A percentile compares a stretch with the other conserved stretches of the same genome.
phyloP scores from a whole-genome alignment of 2,113 vertebrate species.

The Heterochromis multidens region DNA sequence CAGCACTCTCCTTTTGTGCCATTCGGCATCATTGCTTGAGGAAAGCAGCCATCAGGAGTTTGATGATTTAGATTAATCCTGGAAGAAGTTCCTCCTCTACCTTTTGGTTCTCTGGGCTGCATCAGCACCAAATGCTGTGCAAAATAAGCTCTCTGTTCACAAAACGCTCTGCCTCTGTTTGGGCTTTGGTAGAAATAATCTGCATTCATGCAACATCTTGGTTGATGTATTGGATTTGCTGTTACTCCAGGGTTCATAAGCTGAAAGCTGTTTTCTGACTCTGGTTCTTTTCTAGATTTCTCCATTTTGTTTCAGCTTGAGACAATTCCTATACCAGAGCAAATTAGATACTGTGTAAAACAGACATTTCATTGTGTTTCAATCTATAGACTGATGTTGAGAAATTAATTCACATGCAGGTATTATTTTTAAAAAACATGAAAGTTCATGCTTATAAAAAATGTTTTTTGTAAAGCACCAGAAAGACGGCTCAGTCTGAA shows the following conservation, averaged over 20 bases:
- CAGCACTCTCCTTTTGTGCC: neutral
- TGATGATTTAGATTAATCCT: neutral
- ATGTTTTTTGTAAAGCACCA: neutral
- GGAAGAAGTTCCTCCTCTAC: neutral
- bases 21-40: neutral
- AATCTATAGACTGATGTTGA: neutral
- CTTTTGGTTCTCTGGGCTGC: neutral
- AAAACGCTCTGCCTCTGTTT: neutral
- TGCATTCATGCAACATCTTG: neutral
- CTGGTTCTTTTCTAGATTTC: neutral
- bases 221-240: neutral
- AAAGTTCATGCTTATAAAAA: neutral
- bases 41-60: neutral
- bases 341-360: neutral
- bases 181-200: neutral
- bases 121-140: neutral
- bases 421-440: neutral
- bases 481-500: neutral
- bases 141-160: neutral
- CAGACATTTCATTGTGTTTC: neutral
- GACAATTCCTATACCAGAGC: neutral
- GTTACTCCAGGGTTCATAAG: neutral
- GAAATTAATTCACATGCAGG: neutral
- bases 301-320: constrained; percentile 1
- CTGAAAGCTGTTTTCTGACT: neutral